Conservation (phyloP, 2,797 vertebrate species). For the Carapus acus region DNA sequence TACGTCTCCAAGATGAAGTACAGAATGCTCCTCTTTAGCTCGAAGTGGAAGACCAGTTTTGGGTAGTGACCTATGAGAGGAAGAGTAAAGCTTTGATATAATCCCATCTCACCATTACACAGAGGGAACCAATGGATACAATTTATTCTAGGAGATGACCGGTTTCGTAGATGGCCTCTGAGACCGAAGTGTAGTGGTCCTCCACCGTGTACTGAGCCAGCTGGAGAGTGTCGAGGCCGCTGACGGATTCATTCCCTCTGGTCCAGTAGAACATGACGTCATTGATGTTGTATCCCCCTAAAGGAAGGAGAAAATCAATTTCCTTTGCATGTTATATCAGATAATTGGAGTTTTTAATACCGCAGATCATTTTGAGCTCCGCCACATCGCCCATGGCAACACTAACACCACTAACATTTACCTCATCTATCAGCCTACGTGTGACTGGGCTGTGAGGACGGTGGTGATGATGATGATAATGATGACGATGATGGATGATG, state of each 20-base stretch:
- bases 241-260: constrained; percentile 87
- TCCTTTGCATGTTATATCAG: background rate
- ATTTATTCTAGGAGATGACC: constrained; percentile 61
- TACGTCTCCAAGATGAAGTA: constrained; percentile 92
- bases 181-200: constrained; percentile 86
- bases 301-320: constrained; percentile 10
- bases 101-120: no score
- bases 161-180: constrained; percentile 88
- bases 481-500: no score
- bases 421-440: background rate
- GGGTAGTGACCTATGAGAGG: constrained; percentile 76
- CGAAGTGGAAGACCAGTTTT: constrained; percentile 86
- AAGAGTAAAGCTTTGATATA: background rate
- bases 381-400: background rate
- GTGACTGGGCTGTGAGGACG: background rate
- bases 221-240: constrained; percentile 80
- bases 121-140: background rate
- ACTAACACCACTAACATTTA: no score
- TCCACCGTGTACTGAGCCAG: constrained; percentile 89
- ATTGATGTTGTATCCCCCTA: constrained; percentile 91
- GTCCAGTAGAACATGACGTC: constrained; percentile 93
- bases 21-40: constrained; percentile 87
- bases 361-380: background rate
- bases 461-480: background rate
- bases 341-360: background rate